These are phyloP conservation scores for Hylyphantes graminicola DNA, from an alignment of 1,140 invertebrate genomes.

Conservation along the genomic window DNA sequence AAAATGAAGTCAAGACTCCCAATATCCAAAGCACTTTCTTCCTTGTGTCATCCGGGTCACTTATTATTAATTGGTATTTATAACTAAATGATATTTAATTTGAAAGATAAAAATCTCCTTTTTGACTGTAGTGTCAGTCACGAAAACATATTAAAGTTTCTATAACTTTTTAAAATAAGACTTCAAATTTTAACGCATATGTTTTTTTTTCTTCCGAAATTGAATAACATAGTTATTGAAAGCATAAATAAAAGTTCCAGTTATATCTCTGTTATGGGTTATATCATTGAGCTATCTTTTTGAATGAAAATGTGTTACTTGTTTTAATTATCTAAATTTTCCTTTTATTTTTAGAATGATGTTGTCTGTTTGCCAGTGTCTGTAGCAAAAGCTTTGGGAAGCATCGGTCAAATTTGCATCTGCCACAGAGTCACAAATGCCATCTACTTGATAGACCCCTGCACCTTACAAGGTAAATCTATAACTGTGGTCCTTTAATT, in stretches of 20 bases:
- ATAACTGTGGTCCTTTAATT: constrained; percentile 11
- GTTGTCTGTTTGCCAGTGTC: constrained; percentile 92
- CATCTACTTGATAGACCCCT: constrained; percentile 94
- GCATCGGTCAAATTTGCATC: constrained; percentile 90
- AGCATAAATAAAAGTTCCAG: background rate
- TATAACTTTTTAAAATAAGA: too few species aligned
- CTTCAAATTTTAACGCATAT: too few species aligned
- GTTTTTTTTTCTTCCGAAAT: too few species aligned
- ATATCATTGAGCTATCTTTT: background rate
- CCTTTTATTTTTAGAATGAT: constrained; percentile 74
- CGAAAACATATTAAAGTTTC: too few species aligned
- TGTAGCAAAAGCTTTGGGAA: constrained; percentile 88
- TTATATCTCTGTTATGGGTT: background rate
- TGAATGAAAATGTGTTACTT: background rate
- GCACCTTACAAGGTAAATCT: constrained; percentile 78
- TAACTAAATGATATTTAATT: too few species aligned
- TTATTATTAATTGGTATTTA: too few species aligned
- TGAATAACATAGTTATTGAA: background rate
- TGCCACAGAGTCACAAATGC: constrained; percentile 88
- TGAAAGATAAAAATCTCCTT: too few species aligned
- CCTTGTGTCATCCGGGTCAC: too few species aligned
- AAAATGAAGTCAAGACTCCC: too few species aligned
- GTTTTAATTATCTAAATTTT: constrained; percentile 42
- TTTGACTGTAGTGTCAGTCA: too few species aligned
- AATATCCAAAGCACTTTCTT: too few species aligned